Conservation (phyloP, 2,797 vertebrate genomes). For the Melanotaenia parkinsoni region DNA sequence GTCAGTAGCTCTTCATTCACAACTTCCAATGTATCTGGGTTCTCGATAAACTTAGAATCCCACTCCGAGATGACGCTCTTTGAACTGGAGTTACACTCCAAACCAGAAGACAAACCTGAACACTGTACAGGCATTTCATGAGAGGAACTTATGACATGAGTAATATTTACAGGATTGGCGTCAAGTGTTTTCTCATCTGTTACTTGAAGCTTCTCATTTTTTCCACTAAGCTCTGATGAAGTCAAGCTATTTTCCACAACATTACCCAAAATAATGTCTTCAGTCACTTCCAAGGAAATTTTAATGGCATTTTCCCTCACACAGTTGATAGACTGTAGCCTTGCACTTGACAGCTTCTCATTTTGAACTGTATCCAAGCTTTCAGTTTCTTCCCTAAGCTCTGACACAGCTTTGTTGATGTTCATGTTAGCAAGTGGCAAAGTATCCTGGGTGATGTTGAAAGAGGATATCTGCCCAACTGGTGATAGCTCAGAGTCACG, state of each 20-base stretch:
- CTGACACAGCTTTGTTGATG: neutral
- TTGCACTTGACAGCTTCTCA: slow-evolving; percentile 27
- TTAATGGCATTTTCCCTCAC: slow-evolving; percentile 14
- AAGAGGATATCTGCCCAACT: slow-evolving; percentile 3
- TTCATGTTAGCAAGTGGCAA: neutral
- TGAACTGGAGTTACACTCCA: slow-evolving; percentile 22
- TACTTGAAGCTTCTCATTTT: slow-evolving; percentile 23
- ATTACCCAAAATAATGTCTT: slow-evolving; percentile 44
- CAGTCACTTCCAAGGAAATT: slow-evolving; percentile 37
- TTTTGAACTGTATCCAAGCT: neutral
- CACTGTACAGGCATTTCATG: slow-evolving; percentile 29
- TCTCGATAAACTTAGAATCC: slow-evolving; percentile 11
- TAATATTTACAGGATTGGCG: slow-evolving; percentile 45
- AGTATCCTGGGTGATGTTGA: slow-evolving; percentile 17
- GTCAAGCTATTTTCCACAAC: slow-evolving; percentile 30
- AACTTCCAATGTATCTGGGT: neutral
- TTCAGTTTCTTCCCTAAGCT: slow-evolving; percentile 1
- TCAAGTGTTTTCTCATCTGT: slow-evolving; percentile 11
- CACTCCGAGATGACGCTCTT: slow-evolving; percentile 31
- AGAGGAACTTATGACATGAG: slow-evolving; percentile 39
- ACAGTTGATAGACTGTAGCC: slow-evolving; percentile 26
- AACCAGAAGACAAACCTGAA: slow-evolving; percentile 17
- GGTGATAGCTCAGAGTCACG: slow-evolving; percentile 38
- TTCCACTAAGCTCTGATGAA: slow-evolving; percentile 22
- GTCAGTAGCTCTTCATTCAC: slow-evolving; percentile 1